phyloP scores from a whole-genome alignment of 2,888 invertebrate genomes.

The Plagodis pulveraria region DNA sequence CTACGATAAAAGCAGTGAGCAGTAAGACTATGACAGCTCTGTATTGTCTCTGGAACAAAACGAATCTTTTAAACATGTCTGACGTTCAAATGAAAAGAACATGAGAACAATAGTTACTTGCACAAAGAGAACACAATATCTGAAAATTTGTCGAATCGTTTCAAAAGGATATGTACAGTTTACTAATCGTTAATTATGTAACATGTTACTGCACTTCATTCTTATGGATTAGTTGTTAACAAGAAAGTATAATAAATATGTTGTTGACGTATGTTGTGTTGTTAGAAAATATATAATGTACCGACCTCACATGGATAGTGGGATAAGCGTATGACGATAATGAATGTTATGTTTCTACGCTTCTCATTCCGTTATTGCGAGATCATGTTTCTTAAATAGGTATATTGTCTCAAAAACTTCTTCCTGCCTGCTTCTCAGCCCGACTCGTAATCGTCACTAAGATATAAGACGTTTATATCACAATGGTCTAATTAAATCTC shows the following conservation, averaged over 20 bases:
- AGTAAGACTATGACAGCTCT: not conserved
- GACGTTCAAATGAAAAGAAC: conserved; percentile 11
- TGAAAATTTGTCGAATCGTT: not conserved
- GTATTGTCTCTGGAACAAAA: conserved; percentile 15
- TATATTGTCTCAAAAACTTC: not conserved
- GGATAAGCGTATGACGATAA: too few relatives aligned
- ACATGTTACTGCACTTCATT: too few relatives aligned
- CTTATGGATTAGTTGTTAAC: too few relatives aligned
- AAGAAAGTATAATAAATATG: too few relatives aligned
- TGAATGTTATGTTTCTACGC: too few relatives aligned
- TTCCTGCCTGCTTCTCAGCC: not conserved
- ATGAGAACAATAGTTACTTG: conserved; percentile 6
- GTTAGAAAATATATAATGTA: too few relatives aligned
- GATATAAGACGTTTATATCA: conserved; percentile 10
- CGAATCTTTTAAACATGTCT: conserved; percentile 2
- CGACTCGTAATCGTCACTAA: not conserved
- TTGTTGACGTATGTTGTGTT: too few relatives aligned
- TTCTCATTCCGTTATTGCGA: too few relatives aligned
- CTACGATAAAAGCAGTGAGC: too few relatives aligned
- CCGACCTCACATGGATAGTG: too few relatives aligned
- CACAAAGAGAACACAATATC: not conserved
- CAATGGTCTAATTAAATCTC: conserved; percentile 23
- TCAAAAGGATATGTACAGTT: too few relatives aligned
- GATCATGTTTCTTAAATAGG: not conserved
- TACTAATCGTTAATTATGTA: too few relatives aligned